Conservation (phyloP, 2,113 vertebrate species). For the Hippotragus niger region DNA sequence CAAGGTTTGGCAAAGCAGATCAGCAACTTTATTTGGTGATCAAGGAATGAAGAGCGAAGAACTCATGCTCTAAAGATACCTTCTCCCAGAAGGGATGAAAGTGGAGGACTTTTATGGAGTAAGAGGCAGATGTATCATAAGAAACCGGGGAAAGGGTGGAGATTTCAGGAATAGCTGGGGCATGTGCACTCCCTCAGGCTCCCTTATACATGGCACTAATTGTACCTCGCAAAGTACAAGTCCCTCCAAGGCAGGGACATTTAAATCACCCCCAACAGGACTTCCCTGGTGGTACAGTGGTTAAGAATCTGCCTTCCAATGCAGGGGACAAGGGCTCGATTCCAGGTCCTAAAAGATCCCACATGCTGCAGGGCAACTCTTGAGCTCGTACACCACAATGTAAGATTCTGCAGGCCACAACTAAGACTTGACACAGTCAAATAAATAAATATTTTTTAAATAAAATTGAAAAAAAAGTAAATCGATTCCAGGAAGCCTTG, state of each 20-base stretch:
- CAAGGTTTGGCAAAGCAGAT: neutral
- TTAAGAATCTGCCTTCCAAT: neutral
- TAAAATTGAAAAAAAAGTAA: neutral
- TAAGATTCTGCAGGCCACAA: neutral
- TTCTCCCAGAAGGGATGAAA: neutral
- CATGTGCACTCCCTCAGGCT: neutral
- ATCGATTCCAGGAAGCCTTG: neutral
- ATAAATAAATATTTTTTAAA: neutral
- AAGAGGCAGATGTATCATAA: neutral
- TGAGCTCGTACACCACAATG: neutral
- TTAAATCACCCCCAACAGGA: neutral
- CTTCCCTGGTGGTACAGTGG: neutral
- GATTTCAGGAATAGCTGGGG: neutral
- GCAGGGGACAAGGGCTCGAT: accelerated
- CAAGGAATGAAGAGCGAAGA: neutral
- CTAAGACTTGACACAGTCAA: neutral
- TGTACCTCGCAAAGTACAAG: neutral
- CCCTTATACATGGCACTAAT: neutral
- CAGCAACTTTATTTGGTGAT: neutral
- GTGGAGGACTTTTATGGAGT: neutral
- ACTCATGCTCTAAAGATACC: neutral
- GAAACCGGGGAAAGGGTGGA: neutral
- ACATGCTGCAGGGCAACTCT: neutral
- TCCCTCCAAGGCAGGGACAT: neutral
- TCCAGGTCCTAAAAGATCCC: neutral